Percentiles rank a stretch among this genome's conserved stretches.
These are phyloP conservation scores for Holacanthella duospinosa DNA, from an alignment of 2,888 invertebrate species.

Conservation along the genomic window DNA sequence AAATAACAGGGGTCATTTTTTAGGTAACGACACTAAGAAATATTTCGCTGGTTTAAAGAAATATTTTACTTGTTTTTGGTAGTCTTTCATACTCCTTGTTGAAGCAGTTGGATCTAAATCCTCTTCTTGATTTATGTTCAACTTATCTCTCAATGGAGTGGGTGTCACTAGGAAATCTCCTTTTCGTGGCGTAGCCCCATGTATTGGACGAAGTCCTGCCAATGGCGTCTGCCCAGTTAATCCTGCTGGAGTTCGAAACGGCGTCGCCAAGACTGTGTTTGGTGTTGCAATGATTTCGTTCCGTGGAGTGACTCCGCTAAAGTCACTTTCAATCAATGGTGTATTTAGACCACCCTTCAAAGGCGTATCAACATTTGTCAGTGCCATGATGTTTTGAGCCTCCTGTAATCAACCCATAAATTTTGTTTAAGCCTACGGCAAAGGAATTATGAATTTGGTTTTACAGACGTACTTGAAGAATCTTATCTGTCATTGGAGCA, in stretches of 20 bases:
- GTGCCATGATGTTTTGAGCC: slow-evolving; percentile 96
- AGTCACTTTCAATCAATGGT: slow-evolving; percentile 79
- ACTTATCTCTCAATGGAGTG: slow-evolving; percentile 78
- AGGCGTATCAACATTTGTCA: slow-evolving; percentile 95
- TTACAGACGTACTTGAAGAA: slow-evolving; percentile 43
- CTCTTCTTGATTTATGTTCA: slow-evolving; percentile 89
- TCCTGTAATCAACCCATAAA: slow-evolving; percentile 79
- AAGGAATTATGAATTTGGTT: background rate
- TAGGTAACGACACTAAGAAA: background rate
- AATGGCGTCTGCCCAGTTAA: slow-evolving; percentile 22
- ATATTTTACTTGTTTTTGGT: slow-evolving; percentile 55
- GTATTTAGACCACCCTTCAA: slow-evolving; percentile 92
- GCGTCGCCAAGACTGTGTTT: slow-evolving; percentile 80
- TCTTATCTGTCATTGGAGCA: slow-evolving; percentile 66
- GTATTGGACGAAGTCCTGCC: slow-evolving; percentile 6
- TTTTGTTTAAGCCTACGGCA: background rate
- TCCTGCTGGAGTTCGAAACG: slow-evolving; percentile 51
- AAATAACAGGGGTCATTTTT: too few species aligned
- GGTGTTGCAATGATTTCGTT: slow-evolving; percentile 65
- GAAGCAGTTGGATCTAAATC: slow-evolving; percentile 56
- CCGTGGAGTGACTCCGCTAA: slow-evolving; percentile 69
- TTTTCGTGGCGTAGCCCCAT: slow-evolving; percentile 27
- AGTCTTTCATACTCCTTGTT: slow-evolving; percentile 52
- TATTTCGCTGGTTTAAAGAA: background rate
- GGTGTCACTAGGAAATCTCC: slow-evolving; percentile 32